These are phyloP conservation scores for Dione juno DNA, from an alignment of 2,888 invertebrate species.

Conservation along the genomic window DNA sequence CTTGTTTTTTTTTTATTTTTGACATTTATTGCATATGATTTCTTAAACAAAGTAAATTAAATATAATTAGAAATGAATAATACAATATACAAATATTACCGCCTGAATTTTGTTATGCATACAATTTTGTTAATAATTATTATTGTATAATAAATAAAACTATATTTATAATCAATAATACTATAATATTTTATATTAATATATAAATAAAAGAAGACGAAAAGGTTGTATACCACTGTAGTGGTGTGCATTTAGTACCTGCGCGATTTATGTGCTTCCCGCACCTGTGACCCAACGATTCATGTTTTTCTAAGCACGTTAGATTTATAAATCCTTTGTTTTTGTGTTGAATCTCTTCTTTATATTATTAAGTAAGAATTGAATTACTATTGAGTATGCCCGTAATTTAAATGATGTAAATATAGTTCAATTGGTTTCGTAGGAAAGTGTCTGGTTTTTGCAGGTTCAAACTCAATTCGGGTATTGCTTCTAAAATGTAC, in stretches of 20 bases:
- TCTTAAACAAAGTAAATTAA: too few relatives aligned
- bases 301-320: slow-evolving; percentile 28
- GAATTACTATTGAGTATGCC: not conserved
- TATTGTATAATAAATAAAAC: too few relatives aligned
- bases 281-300: slow-evolving; percentile 55
- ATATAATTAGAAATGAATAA: too few relatives aligned
- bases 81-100: too few relatives aligned
- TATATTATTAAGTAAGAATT: slow-evolving; percentile 19
- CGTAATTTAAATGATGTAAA: not conserved
- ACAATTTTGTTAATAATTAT: too few relatives aligned
- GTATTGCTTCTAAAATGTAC: too few relatives aligned
- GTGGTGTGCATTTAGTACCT: slow-evolving; percentile 56
- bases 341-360: slow-evolving; percentile 27
- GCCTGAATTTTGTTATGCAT: too few relatives aligned
- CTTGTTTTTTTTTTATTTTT: too few relatives aligned
- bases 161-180: not conserved
- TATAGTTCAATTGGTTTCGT: too few relatives aligned
- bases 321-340: slow-evolving; percentile 33
- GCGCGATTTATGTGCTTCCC: slow-evolving; percentile 58
- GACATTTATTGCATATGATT: too few relatives aligned
- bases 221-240: slow-evolving; percentile 50
- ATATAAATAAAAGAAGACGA: slow-evolving; percentile 17
- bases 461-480: too few relatives aligned
- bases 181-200: not conserved
- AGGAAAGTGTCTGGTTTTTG: too few relatives aligned